phyloP scores from a whole-genome alignment of 2,888 invertebrate species.

The Sesamia inferens region DNA sequence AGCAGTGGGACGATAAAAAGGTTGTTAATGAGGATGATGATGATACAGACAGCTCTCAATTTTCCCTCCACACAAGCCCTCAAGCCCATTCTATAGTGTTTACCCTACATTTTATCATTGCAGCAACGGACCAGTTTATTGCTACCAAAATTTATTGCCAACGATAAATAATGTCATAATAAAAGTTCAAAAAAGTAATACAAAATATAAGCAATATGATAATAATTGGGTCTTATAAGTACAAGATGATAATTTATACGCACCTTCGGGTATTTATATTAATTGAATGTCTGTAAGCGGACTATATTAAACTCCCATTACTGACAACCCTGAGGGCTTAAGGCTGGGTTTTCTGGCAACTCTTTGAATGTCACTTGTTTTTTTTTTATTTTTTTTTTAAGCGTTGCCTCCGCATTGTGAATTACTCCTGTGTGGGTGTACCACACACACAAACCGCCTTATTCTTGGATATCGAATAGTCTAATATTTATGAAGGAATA shows the following conservation, averaged over 20 bases:
- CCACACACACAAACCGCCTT: too few relatives aligned
- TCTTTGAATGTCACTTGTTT: conserved; percentile 1
- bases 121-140: conserved; percentile 25
- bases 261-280: conserved; percentile 60
- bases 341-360: conserved; percentile 32
- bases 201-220: conserved; percentile 38
- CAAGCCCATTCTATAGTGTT: background rate
- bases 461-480: too few relatives aligned
- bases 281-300: conserved; percentile 64
- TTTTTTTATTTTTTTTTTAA: background rate
- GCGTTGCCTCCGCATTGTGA: too few relatives aligned
- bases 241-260: conserved; percentile 60
- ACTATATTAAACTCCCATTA: conserved; percentile 59
- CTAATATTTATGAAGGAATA: too few relatives aligned
- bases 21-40: too few relatives aligned
- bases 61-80: background rate
- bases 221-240: conserved; percentile 50
- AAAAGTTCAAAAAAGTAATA: conserved; percentile 44
- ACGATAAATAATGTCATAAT: conserved; percentile 59
- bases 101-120: conserved; percentile 23
- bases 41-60: background rate
- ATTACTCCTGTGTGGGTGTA: too few relatives aligned
- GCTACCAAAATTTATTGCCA: conserved; percentile 45
- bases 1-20: too few relatives aligned
- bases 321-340: conserved; percentile 54